A percentile compares a stretch with the other conserved stretches of the same genome.
These are phyloP conservation scores for Anoura caudifer DNA, from an alignment of 2,113 vertebrate species.

Conservation along the genomic window DNA sequence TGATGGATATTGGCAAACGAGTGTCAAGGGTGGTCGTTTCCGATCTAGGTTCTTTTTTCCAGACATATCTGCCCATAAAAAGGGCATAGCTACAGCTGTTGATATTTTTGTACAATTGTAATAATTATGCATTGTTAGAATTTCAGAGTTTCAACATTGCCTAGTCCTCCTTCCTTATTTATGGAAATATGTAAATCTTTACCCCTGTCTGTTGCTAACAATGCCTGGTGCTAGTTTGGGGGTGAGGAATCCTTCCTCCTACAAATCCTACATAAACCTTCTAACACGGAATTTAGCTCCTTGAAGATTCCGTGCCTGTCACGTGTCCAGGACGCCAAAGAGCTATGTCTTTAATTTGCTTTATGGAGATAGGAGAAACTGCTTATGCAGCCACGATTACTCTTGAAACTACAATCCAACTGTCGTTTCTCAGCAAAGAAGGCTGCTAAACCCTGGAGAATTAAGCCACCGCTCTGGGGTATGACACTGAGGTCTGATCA, in stretches of 20 bases:
- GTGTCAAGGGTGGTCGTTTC: not conserved
- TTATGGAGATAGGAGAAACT: slow-evolving; percentile 56
- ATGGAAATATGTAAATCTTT: slow-evolving; percentile 23
- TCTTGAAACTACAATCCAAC: slow-evolving; percentile 63
- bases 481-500: slow-evolving; percentile 72
- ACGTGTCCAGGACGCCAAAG: slow-evolving; percentile 22
- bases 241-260: slow-evolving; percentile 11
- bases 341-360: slow-evolving; percentile 66
- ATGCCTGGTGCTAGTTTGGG: not conserved
- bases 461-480: slow-evolving; percentile 55
- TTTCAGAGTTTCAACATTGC: slow-evolving; percentile 30
- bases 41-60: not conserved
- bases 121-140: slow-evolving; percentile 38
- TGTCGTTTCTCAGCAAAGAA: slow-evolving; percentile 59
- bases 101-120: not conserved
- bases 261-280: slow-evolving; percentile 51
- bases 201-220: not conserved
- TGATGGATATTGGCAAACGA: not conserved
- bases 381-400: slow-evolving; percentile 24
- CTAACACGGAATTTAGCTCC: slow-evolving; percentile 56
- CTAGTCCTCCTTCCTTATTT: not conserved
- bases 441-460: slow-evolving; percentile 70
- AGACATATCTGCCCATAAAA: not conserved
- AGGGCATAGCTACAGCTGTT: not conserved
- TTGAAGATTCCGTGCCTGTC: slow-evolving; percentile 45